phyloP scores from a whole-genome alignment of 2,888 invertebrate species.

The Lepetodrilus schrolli region DNA sequence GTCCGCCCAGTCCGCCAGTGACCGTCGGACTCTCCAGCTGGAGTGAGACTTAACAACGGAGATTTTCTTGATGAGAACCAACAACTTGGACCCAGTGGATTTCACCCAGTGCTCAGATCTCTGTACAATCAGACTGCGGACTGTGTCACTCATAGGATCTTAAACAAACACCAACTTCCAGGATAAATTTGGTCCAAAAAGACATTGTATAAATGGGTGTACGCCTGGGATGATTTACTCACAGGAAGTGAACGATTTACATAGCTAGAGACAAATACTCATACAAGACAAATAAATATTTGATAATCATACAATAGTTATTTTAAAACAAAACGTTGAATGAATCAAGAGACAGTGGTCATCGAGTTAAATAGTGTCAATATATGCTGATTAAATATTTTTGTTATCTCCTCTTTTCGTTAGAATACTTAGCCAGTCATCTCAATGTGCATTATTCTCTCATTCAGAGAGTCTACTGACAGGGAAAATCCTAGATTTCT shows the following conservation, averaged over 20 bases:
- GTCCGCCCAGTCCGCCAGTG: constrained; percentile 63
- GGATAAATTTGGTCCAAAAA: too few species aligned
- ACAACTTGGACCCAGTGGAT: constrained; percentile 56
- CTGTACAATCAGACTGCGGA: constrained; percentile 53
- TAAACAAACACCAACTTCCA: background rate
- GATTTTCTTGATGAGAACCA: constrained; percentile 60
- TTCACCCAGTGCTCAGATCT: constrained; percentile 60
- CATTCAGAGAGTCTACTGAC: too few species aligned
- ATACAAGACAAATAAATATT: background rate
- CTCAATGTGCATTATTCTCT: too few species aligned
- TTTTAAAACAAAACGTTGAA: too few species aligned
- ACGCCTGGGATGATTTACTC: background rate
- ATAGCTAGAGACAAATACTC: background rate
- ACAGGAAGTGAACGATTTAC: background rate
- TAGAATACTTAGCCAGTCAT: too few species aligned
- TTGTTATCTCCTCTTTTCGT: too few species aligned
- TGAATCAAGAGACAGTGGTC: too few species aligned
- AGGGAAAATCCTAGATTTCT: too few species aligned
- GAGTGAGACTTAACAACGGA: constrained; percentile 54
- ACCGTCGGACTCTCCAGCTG: constrained; percentile 65
- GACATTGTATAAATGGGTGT: too few species aligned
- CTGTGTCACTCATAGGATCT: constrained; percentile 42
- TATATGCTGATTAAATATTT: too few species aligned
- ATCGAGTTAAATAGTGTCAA: too few species aligned
- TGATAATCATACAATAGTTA: too few species aligned